Evolutionary conservation across 1,140 invertebrate genomes (phyloP), one percentile per base, ranked within the genome.

Genomic region (Babylonia areolata): DNA sequence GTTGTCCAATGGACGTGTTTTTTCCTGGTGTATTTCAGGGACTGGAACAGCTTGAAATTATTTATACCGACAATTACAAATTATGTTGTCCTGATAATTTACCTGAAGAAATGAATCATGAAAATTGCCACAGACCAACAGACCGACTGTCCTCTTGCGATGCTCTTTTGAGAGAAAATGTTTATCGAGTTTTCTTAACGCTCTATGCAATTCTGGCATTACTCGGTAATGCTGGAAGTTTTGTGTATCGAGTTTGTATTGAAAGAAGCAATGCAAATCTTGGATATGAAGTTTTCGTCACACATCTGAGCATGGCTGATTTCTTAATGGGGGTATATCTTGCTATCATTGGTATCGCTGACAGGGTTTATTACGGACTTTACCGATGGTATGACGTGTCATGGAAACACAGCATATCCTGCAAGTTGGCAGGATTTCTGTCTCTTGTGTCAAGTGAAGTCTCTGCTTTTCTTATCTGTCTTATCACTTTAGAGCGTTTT

Each of bases 371-470:
- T 40, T n/a, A 6, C 5, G 81, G 54, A 12, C 0, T 6, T 20
- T 83, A 83, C 31, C 31, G 33, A 17, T 69, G 54, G 54, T 12
- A 39, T 35, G 81, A 83, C 23, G 58, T 39, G 11, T 11, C 31
- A 3, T 83, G 81, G 81, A 83, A 69, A 40, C 33, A 83, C 64
- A 69, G 81, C 37, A 17, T 40, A 39, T 54, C 81, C 2, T 83
- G 81, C 33, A 83, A 35, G 1, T 5, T 71, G 17, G 81, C 81
- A 31, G 81, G 81, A 3, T 83, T 71, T 39, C 37, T 83, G 1
- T 64, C 81, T 3, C 35, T 83, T 23, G n/a, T 83, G 20, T 83
- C 81, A 28, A 83, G 81, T n/a, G 51, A 83, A 42, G 81, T 69
- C 2, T 83, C 81, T 23, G 81, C 54, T 2, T 83, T 71, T 31